Evolutionary conservation across 2,113 vertebrate species (phyloP).

Genomic region (Bufo bufo): DNA sequence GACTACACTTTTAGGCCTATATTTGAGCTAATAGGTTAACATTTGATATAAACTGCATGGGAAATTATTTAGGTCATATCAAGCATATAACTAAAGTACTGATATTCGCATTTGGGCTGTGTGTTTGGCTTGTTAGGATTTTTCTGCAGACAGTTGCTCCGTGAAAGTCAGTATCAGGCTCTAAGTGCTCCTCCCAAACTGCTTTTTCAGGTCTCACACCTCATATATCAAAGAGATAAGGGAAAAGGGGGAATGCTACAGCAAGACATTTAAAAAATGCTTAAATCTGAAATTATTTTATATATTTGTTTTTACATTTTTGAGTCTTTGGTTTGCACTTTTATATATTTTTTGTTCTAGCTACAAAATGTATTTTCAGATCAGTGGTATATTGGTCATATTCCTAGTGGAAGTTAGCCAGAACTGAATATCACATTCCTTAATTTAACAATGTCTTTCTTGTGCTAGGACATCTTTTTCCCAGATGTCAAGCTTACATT

Average conservation of each 20-base stretch:
- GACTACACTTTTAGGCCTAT: neutral
- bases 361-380: constrained; percentile 40
- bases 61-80: neutral
- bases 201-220: neutral
- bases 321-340: neutral
- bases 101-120: neutral
- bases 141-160: neutral
- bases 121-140: neutral
- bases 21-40: neutral
- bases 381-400: constrained; percentile 52
- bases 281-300: neutral
- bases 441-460: constrained; percentile 56
- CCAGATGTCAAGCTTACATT: constrained; percentile 54
- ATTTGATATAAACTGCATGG: neutral
- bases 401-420: constrained; percentile 45
- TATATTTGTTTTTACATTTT: neutral
- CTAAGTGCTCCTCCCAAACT: neutral
- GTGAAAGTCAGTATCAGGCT: neutral
- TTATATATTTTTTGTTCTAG: constrained; percentile 2
- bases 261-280: neutral
- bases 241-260: neutral
- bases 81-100: neutral
- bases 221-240: neutral
- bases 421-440: constrained; percentile 57
- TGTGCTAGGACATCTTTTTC: constrained; percentile 58